Evolutionary conservation across 92 coral and sea anemone genomes (phyloP), one percentile per base, ranked within the genome.

Genomic region (Desmophyllum pertusum): DNA sequence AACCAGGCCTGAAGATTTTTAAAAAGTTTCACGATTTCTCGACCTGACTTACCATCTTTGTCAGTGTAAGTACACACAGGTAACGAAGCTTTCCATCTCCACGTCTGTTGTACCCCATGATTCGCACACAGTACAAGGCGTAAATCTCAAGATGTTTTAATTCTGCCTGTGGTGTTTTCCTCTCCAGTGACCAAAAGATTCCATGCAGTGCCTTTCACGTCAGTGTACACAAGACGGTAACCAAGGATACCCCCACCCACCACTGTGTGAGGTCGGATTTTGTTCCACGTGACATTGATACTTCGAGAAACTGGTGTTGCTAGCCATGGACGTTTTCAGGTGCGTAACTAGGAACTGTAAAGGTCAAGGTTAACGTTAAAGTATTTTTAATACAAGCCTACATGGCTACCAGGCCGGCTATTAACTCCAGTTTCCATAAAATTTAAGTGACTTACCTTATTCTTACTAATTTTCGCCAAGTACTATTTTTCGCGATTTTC

Each of bases 51-150:
- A 96, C 98, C 91, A 71, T 91, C 95, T 84, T 90, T 91, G 52
- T 90, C 98, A 10, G 98, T 96, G 42, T 76, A 72, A 19, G 95
- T 89, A n/a, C 73, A 42, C 18, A 94, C 81, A 31, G 95, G 89
- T 9, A 37, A 33, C 45, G 96, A 90, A 11, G 92, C 96, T 31
- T 92, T 38, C 98, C 98, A 35, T 91, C 89, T 6, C 98, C 98
- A 55, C 98, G 84, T 30, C 80, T 61, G 78, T 96, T 96, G 42
- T 73, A 75, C 21, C 88, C 96, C 79, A 95, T 86, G 10, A 96
- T 84, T 64, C 93, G 81, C 30, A 96, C 78, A 38, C 91, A 85
- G 65, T 96, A 96, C 70, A 77, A 55, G 18, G 92, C 87, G 67
- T 90, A 94, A 75, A 83, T 91, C 43, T 87, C 46, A 53, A 96